A percentile compares a stretch with the other conserved stretches of the same genome.
phyloP scores from a whole-genome alignment of 2,888 invertebrate species.

The Phaonia tiefii region DNA sequence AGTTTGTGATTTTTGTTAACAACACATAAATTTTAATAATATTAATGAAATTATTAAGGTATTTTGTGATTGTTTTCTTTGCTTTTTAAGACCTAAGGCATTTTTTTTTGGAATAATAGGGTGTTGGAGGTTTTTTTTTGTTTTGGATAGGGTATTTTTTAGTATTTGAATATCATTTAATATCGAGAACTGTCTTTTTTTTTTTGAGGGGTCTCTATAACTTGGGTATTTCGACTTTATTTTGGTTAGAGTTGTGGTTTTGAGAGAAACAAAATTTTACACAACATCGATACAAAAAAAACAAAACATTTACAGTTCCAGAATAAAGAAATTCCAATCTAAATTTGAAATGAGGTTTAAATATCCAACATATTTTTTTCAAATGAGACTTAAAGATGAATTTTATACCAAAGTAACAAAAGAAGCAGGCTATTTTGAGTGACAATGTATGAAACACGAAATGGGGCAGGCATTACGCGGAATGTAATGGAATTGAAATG shows the following conservation, averaged over 20 bases:
- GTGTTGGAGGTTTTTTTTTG: not conserved
- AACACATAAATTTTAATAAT: conserved; percentile 41
- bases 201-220: not conserved
- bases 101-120: conserved; percentile 8
- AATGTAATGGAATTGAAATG: too few species aligned
- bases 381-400: not conserved
- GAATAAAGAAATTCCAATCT: conserved; percentile 26
- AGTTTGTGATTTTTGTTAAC: conserved; percentile 6
- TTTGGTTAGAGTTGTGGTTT: conserved; percentile 66
- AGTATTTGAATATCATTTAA: too few species aligned
- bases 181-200: too few species aligned
- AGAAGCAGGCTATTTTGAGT: not conserved
- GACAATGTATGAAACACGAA: not conserved
- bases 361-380: conserved; percentile 10
- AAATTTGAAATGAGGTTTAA: conserved; percentile 18
- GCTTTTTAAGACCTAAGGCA: conserved; percentile 9
- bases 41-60: too few species aligned
- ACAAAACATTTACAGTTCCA: conserved; percentile 33
- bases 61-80: not conserved
- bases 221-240: not conserved
- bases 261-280: conserved; percentile 68
- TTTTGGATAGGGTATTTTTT: not conserved
- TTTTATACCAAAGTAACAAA: conserved; percentile 7
- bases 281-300: conserved; percentile 66
- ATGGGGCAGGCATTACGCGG: too few species aligned